phyloP scores from a whole-genome alignment of 2,113 vertebrate species.

The Anseranas semipalmata region DNA sequence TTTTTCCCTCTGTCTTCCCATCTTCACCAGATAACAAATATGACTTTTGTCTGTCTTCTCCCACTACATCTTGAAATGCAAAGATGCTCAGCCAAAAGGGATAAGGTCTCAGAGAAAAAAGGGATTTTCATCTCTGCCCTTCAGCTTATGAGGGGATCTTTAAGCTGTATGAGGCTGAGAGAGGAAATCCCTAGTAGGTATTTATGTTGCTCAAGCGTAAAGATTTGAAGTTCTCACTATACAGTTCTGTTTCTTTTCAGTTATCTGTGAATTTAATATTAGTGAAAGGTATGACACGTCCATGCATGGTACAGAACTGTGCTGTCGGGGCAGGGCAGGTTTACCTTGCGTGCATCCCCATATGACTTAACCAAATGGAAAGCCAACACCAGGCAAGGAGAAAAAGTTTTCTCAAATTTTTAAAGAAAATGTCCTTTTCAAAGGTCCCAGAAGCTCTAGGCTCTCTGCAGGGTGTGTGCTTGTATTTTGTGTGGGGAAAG shows the following conservation, averaged over 20 bases:
- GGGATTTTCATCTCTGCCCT: neutral
- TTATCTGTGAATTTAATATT: neutral
- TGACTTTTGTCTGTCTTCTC: neutral
- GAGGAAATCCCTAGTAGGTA: neutral
- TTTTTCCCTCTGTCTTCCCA: neutral
- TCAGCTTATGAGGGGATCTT: neutral
- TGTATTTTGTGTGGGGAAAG: neutral
- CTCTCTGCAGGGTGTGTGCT: neutral
- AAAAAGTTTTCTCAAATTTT: neutral
- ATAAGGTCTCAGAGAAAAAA: neutral
- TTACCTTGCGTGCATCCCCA: neutral
- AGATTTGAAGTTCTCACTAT: neutral
- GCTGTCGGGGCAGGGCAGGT: too few relatives aligned
- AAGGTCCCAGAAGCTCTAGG: neutral
- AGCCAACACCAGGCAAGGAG: neutral
- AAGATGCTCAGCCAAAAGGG: neutral
- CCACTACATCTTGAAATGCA: neutral
- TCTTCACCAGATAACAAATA: neutral
- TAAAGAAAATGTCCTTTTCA: neutral
- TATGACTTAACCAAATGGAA: neutral
- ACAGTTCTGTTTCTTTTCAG: neutral
- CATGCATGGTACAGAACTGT: neutral
- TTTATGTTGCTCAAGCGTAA: neutral
- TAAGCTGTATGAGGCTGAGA: neutral
- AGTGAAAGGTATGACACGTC: neutral